A percentile compares a stretch with the other conserved stretches of the same genome.
phyloP scores from a whole-genome alignment of 2,888 invertebrate genomes.

The Amblyteles armatorius region DNA sequence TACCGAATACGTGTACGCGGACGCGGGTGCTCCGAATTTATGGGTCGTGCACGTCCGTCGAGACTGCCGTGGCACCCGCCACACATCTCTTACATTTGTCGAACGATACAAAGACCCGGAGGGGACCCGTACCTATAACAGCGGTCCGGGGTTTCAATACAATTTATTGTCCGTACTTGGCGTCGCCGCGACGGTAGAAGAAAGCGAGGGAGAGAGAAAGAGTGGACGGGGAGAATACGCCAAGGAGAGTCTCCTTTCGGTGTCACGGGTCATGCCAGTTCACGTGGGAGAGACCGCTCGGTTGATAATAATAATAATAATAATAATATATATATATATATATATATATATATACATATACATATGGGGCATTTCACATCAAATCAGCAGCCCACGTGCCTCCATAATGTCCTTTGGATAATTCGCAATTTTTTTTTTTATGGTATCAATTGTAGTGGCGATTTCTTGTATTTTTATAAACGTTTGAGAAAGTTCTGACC shows the following conservation, averaged over 20 bases:
- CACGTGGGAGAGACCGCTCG: constrained; percentile 54
- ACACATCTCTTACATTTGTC: constrained; percentile 66
- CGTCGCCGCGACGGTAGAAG: constrained; percentile 30
- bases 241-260: constrained; percentile 41
- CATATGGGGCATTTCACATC: too few relatives aligned
- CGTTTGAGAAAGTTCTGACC: too few relatives aligned
- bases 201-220: neutral
- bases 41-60: constrained; percentile 41
- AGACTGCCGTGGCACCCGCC: constrained; percentile 46
- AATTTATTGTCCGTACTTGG: constrained; percentile 69
- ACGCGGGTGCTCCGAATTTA: constrained; percentile 52
- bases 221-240: constrained; percentile 29
- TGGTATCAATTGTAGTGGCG: too few relatives aligned
- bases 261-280: constrained; percentile 65
- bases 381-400: too few relatives aligned
- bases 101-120: constrained; percentile 59
- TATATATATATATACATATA: constrained; percentile 8
- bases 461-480: too few relatives aligned
- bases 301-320: constrained; percentile 39
- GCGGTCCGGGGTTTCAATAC: constrained; percentile 62
- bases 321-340: constrained; percentile 25
- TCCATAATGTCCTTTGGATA: too few relatives aligned
- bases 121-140: constrained; percentile 44
- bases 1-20: neutral
- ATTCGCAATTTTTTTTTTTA: too few relatives aligned